phyloP scores from a whole-genome alignment of 2,888 invertebrate genomes.

The Psococerastis gibbosa region DNA sequence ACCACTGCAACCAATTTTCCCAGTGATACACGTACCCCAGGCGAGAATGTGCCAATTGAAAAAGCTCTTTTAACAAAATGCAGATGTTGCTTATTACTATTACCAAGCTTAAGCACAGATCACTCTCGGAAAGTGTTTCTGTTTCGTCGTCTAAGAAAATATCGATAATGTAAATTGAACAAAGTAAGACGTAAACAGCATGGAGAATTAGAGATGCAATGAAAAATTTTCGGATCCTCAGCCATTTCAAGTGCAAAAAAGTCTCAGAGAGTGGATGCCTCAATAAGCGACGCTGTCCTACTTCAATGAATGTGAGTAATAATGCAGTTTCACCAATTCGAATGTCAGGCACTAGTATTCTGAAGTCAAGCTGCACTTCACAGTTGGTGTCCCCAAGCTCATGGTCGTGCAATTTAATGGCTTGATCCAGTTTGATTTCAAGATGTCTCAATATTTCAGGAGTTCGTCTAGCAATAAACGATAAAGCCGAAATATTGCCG shows the following conservation, averaged over 20 bases:
- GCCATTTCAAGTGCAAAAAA: constrained; percentile 67
- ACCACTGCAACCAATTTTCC: constrained; percentile 72
- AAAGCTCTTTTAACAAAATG: constrained; percentile 48
- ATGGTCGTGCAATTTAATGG: constrained; percentile 61
- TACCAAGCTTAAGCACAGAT: not conserved
- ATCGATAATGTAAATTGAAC: constrained; percentile 50
- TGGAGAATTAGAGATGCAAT: constrained; percentile 60
- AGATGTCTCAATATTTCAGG: constrained; percentile 61
- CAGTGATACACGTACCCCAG: constrained; percentile 54
- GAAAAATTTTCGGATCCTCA: constrained; percentile 63
- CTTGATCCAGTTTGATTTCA: constrained; percentile 48
- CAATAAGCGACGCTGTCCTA: constrained; percentile 56
- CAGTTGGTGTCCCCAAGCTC: constrained; percentile 75
- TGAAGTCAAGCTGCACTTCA: constrained; percentile 46
- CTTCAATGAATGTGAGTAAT: constrained; percentile 48
- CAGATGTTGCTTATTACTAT: constrained; percentile 24
- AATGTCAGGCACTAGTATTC: constrained; percentile 39
- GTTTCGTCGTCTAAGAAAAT: constrained; percentile 24
- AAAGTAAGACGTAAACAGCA: constrained; percentile 51
- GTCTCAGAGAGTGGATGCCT: constrained; percentile 74
- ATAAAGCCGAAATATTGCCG: constrained; percentile 59
- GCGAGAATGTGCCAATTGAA: constrained; percentile 55
- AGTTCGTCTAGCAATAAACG: constrained; percentile 65
- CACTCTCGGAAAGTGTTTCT: not conserved
- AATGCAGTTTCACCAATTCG: constrained; percentile 49